Evolutionary conservation across 2,113 vertebrate genomes (phyloP).

Genomic region (Macroglossus sobrinus): DNA sequence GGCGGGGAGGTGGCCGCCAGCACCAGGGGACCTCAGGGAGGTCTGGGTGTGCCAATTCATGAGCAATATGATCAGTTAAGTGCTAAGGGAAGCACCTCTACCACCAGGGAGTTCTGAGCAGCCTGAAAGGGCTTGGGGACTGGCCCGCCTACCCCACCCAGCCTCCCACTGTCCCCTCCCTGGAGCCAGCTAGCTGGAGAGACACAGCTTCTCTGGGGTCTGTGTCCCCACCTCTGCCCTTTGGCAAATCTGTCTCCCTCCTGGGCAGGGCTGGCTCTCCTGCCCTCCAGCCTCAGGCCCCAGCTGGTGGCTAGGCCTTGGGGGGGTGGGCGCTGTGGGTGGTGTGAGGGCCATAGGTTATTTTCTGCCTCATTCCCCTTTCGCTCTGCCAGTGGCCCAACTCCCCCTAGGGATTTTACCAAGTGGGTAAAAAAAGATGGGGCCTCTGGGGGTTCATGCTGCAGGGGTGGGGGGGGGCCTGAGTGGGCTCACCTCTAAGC

Average conservation of each 20-base stretch:
- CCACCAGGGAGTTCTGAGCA: neutral
- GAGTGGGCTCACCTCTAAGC: accelerated
- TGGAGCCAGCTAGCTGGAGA: neutral
- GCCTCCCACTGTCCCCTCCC: neutral
- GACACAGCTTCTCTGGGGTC: neutral
- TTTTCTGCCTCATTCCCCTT: accelerated
- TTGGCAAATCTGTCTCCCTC: neutral
- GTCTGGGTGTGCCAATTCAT: neutral
- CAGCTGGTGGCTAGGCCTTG: too few relatives aligned
- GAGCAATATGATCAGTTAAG: conserved; percentile 59
- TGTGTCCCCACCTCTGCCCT: neutral
- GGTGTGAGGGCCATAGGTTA: neutral
- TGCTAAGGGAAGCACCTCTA: neutral
- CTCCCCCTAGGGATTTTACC: neutral
- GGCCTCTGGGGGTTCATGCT: neutral
- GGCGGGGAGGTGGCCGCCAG: neutral
- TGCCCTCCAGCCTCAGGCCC: neutral
- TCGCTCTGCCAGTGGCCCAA: neutral
- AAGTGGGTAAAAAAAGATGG: too few relatives aligned
- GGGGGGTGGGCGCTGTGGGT: neutral
- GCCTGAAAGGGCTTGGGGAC: accelerated
- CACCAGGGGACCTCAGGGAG: conserved; percentile 56
- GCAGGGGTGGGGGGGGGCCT: neutral
- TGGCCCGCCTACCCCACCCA: accelerated
- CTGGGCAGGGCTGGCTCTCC: neutral